Base-by-base conservation (phyloP, 2,797 vertebrate genomes). In the Diceros bicornis region DNA sequence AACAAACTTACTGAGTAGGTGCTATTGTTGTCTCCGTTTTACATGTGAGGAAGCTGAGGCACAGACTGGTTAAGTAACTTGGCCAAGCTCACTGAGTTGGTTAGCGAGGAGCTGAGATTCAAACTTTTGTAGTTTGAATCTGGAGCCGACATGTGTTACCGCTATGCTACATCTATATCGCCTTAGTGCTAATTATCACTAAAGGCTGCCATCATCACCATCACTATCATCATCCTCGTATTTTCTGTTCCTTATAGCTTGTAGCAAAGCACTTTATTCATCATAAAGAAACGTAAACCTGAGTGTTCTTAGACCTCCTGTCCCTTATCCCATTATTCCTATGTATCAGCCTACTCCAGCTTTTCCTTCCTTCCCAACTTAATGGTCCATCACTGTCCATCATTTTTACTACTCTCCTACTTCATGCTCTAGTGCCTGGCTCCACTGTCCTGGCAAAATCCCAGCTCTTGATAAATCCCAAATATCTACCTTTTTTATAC, bases 161-260 rank as follows among this genome's bases (percentile, higher is more conserved):
- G 69, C 44, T 55, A 47, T 13, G 9, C 32, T 74, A 14, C 13
- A 27, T 64, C 29, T 69, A 20, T 69, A 72, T 52, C 47, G 21
- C 21, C 78, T 11, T 59, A n/a, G 12, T 88, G 82, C 61, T 83
- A 71, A 74, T 83, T 83, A 52, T 64, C 91, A 89, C 37, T 61
- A 52, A 94, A 91, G 78, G 25, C 61, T 69, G 44, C 32, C 37
- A 32, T 87, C 44, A 74, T 95, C 61, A 61, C 72, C 25, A 17
- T 74, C 52, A 87, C 55, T 87, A 10, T 41, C 61, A 90, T 95
- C 52, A 52, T 32, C 37, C 50, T 86, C 79, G 71, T 59, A 86
- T 92, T 95, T 93, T 68, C 69, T 95, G 20, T 66, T 90, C 59
- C 61, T 85, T 91, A 84, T 20, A 83, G 27, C 7, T 75, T 91